phyloP scores from a whole-genome alignment of 2,113 vertebrate genomes.

The Lipotes vexillifer region DNA sequence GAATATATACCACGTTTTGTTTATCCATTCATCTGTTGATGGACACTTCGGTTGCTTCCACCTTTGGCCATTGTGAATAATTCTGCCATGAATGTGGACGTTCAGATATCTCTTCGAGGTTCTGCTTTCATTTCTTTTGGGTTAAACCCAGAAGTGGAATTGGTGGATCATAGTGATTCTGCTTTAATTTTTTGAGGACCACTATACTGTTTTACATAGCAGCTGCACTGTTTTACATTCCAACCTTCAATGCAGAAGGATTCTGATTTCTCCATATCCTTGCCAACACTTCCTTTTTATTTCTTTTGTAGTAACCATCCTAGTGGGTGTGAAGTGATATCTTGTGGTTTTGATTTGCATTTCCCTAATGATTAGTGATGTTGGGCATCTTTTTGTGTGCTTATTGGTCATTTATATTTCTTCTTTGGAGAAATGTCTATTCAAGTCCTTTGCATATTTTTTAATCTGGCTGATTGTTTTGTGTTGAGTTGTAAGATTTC shows the following conservation, averaged over 20 bases:
- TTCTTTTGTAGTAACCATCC: background rate
- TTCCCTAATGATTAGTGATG: background rate
- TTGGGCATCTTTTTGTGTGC: background rate
- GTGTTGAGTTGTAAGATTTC: background rate
- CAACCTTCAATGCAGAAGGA: background rate
- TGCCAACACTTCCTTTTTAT: background rate
- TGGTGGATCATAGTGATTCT: background rate
- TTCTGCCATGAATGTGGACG: background rate
- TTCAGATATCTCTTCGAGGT: background rate
- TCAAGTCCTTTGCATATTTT: background rate
- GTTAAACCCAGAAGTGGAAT: background rate
- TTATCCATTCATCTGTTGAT: background rate
- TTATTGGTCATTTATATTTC: background rate
- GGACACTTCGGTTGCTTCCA: background rate
- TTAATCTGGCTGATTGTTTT: background rate
- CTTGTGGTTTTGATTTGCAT: slow-evolving; percentile 24
- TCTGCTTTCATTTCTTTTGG: background rate
- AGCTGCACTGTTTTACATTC: background rate
- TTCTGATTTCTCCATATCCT: background rate
- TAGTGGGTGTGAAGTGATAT: background rate
- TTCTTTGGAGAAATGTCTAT: background rate
- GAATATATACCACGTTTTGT: background rate
- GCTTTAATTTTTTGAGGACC: background rate
- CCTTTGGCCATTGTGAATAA: background rate
- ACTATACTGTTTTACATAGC: background rate